These are phyloP conservation scores for Vesta saturnalis DNA, from an alignment of 2,888 invertebrate genomes.

Conservation along the genomic window DNA sequence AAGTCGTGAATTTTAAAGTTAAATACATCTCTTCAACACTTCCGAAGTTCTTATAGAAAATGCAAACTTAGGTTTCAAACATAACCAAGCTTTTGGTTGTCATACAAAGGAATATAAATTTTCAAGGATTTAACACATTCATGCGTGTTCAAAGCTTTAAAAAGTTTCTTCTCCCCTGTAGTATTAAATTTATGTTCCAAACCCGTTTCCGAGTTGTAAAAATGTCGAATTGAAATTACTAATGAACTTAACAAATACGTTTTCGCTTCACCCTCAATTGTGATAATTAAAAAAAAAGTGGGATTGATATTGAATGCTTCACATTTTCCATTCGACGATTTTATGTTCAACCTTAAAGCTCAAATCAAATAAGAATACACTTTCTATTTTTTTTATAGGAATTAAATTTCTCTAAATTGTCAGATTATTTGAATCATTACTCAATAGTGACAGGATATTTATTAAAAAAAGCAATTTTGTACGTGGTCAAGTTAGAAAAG, in stretches of 20 bases:
- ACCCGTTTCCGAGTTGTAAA: slow-evolving; percentile 22
- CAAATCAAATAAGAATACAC: background rate
- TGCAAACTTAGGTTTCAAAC: slow-evolving; percentile 36
- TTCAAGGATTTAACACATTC: slow-evolving; percentile 38
- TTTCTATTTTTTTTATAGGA: background rate
- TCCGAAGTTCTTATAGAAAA: slow-evolving; percentile 35
- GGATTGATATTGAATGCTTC: background rate
- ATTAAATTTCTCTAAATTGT: background rate
- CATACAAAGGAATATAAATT: slow-evolving; percentile 40
- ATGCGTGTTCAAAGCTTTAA: slow-evolving; percentile 33
- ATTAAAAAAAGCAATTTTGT: slow-evolving; percentile 1
- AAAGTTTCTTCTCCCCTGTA: slow-evolving; percentile 23
- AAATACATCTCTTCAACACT: slow-evolving; percentile 39
- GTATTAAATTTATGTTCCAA: slow-evolving; percentile 20
- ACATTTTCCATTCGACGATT: slow-evolving; percentile 1
- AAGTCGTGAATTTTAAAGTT: slow-evolving; percentile 34
- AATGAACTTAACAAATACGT: slow-evolving; percentile 24
- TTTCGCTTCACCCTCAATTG: background rate
- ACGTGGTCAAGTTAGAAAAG: slow-evolving; percentile 29
- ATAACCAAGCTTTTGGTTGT: slow-evolving; percentile 38
- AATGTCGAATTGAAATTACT: slow-evolving; percentile 24
- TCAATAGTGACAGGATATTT: background rate
- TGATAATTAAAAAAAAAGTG: background rate
- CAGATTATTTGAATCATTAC: background rate
- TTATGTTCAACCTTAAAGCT: background rate